Evolutionary conservation across 1,140 invertebrate genomes (phyloP).

Genomic region (Drosophila kepulauana): DNA sequence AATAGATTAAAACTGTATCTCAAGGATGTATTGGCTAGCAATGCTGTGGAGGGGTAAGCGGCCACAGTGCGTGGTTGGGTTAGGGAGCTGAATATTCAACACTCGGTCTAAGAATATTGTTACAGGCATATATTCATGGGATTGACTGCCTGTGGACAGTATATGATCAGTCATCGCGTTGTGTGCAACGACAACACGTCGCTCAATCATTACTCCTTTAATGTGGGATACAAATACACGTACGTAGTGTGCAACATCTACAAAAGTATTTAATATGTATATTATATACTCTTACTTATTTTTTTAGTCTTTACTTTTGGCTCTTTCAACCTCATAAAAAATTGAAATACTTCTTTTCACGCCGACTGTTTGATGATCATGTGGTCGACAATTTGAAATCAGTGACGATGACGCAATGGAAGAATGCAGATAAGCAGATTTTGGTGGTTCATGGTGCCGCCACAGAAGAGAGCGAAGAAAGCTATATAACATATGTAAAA

Average conservation of each 20-base stretch:
- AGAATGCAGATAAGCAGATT: conserved; percentile 86
- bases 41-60: conserved; percentile 80
- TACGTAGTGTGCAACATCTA: conserved; percentile 43
- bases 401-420: conserved; percentile 88
- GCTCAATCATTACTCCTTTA: conserved; percentile 79
- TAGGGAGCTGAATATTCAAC: neutral
- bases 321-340: conserved; percentile 81
- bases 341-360: conserved; percentile 73
- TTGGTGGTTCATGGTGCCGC: conserved; percentile 86
- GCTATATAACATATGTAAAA: conserved; percentile 83
- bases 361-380: conserved; percentile 87
- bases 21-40: conserved; percentile 86
- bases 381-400: conserved; percentile 86
- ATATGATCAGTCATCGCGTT: conserved; percentile 94
- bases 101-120: conserved; percentile 63
- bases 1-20: conserved; percentile 87
- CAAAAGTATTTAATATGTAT: too few species aligned
- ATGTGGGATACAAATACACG: conserved; percentile 83
- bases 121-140: conserved; percentile 94
- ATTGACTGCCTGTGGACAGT: conserved; percentile 96
- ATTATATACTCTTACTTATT: neutral
- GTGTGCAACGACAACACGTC: conserved; percentile 86
- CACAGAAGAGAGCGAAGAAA: conserved; percentile 82
- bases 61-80: neutral
- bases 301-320: conserved; percentile 79